Evolutionary conservation across 1,140 invertebrate genomes (phyloP).

Genomic region (Ganaspis sp.): DNA sequence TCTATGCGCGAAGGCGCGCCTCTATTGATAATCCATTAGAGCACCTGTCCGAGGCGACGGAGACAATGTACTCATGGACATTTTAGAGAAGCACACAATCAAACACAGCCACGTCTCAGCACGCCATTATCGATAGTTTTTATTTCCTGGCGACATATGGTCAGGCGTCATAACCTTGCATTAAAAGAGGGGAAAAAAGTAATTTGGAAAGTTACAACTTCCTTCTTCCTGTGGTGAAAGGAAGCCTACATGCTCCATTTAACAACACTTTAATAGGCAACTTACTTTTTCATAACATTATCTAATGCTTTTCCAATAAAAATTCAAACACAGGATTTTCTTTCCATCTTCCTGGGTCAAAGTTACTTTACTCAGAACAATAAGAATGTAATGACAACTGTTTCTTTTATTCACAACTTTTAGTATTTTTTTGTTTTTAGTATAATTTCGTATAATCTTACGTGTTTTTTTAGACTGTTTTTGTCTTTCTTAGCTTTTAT

Average conservation of each 20-base stretch:
- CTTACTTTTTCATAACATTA: constrained; percentile 15
- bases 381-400: not conserved
- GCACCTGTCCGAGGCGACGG: constrained; percentile 51
- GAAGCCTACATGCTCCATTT: constrained; percentile 24
- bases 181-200: constrained; percentile 18
- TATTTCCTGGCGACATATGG: constrained; percentile 30
- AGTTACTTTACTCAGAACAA: too few species aligned
- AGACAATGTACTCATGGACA: constrained; percentile 52
- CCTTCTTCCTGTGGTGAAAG: constrained; percentile 7
- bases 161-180: constrained; percentile 24
- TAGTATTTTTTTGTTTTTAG: too few species aligned
- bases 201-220: constrained; percentile 9
- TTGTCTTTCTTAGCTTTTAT: too few species aligned
- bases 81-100: constrained; percentile 39
- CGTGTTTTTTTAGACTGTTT: too few species aligned
- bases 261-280: constrained; percentile 24
- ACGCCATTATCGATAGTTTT: constrained; percentile 26
- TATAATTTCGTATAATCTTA: too few species aligned
- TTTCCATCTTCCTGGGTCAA: not conserved
- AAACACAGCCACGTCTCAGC: not conserved
- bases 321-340: not conserved
- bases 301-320: constrained; percentile 9
- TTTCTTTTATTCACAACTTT: not conserved
- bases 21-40: constrained; percentile 67
- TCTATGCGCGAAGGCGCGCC: constrained; percentile 53